These are phyloP conservation scores for Leistus spinibarbis DNA, from an alignment of 2,888 invertebrate species.

Conservation along the genomic window DNA sequence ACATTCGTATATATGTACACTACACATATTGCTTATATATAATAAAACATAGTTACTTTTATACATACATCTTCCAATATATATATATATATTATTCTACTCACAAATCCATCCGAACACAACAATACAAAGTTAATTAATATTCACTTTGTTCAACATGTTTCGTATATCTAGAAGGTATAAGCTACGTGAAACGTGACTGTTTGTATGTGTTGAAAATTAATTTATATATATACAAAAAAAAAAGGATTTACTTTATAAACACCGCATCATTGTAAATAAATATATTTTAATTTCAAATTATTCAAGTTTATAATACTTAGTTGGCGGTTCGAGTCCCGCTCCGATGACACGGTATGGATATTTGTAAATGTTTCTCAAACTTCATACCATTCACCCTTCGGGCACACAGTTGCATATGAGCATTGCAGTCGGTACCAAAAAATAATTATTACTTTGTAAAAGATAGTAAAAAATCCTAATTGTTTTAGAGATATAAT, in stretches of 20 bases:
- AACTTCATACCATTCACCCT: too few species aligned
- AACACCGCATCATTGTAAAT: neutral
- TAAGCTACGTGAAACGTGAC: neutral
- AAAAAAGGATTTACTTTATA: neutral
- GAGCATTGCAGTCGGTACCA: too few species aligned
- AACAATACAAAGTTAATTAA: neutral
- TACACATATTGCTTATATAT: neutral
- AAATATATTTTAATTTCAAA: neutral
- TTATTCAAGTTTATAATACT: too few species aligned
- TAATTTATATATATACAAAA: neutral
- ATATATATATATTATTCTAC: neutral
- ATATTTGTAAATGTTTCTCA: too few species aligned
- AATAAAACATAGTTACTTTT: neutral
- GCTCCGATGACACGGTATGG: too few species aligned
- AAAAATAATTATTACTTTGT: too few species aligned
- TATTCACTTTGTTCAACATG: neutral
- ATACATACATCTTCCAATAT: neutral
- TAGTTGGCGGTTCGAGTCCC: too few species aligned
- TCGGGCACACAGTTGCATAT: too few species aligned
- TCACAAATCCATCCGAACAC: neutral
- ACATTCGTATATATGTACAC: neutral
- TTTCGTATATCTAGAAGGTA: neutral
- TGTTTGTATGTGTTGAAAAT: neutral
- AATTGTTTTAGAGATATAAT: too few species aligned
- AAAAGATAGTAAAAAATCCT: too few species aligned